Conservation (phyloP, 2,888 invertebrate species). For the Agonopterix arenella region DNA sequence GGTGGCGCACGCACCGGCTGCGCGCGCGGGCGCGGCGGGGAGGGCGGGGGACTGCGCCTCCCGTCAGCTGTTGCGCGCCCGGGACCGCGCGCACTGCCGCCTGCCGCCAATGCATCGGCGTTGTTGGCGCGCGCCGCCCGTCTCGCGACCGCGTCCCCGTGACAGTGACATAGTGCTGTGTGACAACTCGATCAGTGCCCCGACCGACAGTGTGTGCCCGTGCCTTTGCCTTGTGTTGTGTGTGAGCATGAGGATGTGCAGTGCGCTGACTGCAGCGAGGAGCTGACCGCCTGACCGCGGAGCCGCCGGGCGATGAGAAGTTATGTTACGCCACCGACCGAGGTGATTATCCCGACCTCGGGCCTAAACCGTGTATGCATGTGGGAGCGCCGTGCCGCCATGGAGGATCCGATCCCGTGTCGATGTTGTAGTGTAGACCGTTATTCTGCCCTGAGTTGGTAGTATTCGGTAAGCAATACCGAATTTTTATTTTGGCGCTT, state of each 20-base stretch:
- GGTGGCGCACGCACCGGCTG: conserved; percentile 49
- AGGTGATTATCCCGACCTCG: conserved; percentile 73
- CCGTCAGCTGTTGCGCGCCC: conserved; percentile 76
- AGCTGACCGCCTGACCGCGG: conserved; percentile 62
- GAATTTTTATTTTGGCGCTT: conserved; percentile 39
- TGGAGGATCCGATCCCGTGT: conserved; percentile 25
- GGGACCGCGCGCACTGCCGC: conserved; percentile 60
- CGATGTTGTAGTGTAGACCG: conserved; percentile 24
- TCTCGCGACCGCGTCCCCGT: conserved; percentile 29
- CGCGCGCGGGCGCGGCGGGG: conserved; percentile 35
- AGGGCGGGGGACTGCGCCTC: conserved; percentile 59
- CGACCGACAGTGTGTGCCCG: conserved; percentile 16
- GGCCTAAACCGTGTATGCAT: conserved; percentile 58
- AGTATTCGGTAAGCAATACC: conserved; percentile 49
- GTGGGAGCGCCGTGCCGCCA: conserved; percentile 28
- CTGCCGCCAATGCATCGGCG: conserved; percentile 71
- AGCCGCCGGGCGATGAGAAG: conserved; percentile 62
- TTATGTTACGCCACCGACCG: conserved; percentile 72
- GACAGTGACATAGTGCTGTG: conserved; percentile 41
- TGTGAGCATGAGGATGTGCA: conserved; percentile 47
- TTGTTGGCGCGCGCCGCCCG: conserved; percentile 60
- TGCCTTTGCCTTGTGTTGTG: conserved; percentile 10
- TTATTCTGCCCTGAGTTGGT: conserved; percentile 28
- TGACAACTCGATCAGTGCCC: conserved; percentile 23
- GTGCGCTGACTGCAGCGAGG: conserved; percentile 60